phyloP scores from a whole-genome alignment of 2,888 invertebrate species.

The Horisme vitalbata region DNA sequence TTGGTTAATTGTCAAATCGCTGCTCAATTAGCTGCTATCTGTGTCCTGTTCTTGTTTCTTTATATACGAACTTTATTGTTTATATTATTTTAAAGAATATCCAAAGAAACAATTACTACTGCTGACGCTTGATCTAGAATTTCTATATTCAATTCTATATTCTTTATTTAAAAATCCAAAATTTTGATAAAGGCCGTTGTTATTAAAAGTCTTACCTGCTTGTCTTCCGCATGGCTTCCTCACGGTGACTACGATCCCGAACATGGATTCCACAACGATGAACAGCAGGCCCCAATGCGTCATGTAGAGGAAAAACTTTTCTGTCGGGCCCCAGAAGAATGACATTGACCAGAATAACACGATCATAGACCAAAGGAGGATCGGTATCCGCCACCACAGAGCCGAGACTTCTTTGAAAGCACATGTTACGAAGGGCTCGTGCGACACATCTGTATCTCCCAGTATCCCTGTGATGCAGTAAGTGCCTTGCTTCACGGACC shows the following conservation, averaged over 20 bases:
- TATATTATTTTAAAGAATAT: too few relatives aligned
- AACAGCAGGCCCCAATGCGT: conserved; percentile 81
- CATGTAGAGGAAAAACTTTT: conserved; percentile 79
- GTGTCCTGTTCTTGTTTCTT: conserved; percentile 7
- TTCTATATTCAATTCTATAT: too few relatives aligned
- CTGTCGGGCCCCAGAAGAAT: conserved; percentile 67
- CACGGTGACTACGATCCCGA: conserved; percentile 62
- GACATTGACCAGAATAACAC: conserved; percentile 57
- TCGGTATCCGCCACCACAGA: conserved; percentile 68
- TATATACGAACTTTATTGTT: not conserved
- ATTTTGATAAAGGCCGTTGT: too few relatives aligned
- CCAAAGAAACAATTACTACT: too few relatives aligned
- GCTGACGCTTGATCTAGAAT: too few relatives aligned
- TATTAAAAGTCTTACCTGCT: conserved; percentile 46
- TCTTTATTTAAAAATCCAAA: too few relatives aligned
- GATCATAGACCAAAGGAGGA: conserved; percentile 60
- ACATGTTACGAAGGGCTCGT: conserved; percentile 58
- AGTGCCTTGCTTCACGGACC: conserved; percentile 50
- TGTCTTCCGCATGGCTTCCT: conserved; percentile 44
- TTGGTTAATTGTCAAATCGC: conserved; percentile 34
- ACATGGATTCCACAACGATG: conserved; percentile 60
- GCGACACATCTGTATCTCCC: conserved; percentile 50
- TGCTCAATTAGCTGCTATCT: conserved; percentile 17
- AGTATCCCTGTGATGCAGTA: conserved; percentile 58
- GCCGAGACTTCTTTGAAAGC: conserved; percentile 58